Evolutionary conservation across 2,797 vertebrate genomes (phyloP).

Genomic region (Danio albolineatus): DNA sequence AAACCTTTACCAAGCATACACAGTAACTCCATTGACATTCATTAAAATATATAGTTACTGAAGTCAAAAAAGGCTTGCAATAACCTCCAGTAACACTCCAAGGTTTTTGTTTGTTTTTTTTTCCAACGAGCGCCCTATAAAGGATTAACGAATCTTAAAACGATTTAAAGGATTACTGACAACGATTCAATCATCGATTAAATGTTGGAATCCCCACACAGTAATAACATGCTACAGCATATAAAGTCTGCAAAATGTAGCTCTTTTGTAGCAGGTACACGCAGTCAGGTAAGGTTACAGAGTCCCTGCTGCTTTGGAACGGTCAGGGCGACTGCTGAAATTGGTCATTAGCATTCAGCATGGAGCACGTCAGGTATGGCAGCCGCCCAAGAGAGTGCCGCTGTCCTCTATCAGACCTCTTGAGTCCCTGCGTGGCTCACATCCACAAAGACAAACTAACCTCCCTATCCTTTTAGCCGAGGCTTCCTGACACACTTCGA

Average conservation of each 20-base stretch:
- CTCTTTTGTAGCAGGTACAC: neutral
- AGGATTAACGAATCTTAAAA: no score
- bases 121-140: no score
- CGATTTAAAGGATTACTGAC: no score
- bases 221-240: neutral
- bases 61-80: no score
- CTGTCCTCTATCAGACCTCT: slow-evolving; percentile 51
- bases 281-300: slow-evolving; percentile 14
- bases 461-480: neutral
- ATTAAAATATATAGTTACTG: no score
- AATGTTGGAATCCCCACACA: neutral
- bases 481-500: neutral
- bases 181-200: no score
- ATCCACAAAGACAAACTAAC: slow-evolving; percentile 21
- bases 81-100: no score
- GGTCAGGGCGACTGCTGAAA: slow-evolving; percentile 20
- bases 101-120: no score
- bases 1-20: no score
- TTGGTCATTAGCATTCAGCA: slow-evolving; percentile 41
- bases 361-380: slow-evolving; percentile 51
- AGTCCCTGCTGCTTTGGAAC: slow-evolving; percentile 14
- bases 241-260: neutral
- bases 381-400: slow-evolving; percentile 31
- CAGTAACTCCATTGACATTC: no score
- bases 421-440: slow-evolving; percentile 22